Evolutionary conservation across 2,888 invertebrate genomes (phyloP).

Genomic region (Sinhomidia bicolor): DNA sequence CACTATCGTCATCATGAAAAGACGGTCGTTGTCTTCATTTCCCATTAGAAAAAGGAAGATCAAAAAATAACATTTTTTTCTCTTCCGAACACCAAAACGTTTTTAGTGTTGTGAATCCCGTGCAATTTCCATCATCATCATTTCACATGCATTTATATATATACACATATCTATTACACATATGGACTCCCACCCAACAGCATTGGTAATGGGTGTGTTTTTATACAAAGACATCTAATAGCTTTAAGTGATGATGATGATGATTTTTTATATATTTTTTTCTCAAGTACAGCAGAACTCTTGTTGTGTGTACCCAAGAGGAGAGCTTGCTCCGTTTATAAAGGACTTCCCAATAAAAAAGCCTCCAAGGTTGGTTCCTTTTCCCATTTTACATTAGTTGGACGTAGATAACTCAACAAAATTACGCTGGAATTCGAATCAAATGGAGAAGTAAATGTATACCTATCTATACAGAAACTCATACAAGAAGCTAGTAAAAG

Average conservation of each 20-base stretch:
- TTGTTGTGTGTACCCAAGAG: not conserved
- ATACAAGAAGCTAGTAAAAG: not conserved
- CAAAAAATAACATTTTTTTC: slow-evolving; percentile 53
- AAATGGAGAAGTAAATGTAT: not conserved
- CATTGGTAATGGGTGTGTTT: not conserved
- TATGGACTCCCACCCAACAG: not conserved
- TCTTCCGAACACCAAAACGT: slow-evolving; percentile 25
- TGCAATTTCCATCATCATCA: not conserved
- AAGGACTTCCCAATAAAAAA: slow-evolving; percentile 12
- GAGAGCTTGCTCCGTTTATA: not conserved
- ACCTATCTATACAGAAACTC: not conserved
- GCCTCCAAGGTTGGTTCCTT: slow-evolving; percentile 16
- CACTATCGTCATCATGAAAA: not conserved
- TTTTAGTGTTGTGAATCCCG: not conserved
- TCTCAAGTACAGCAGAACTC: not conserved
- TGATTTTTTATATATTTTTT: slow-evolving; percentile 15
- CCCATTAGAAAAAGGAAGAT: slow-evolving; percentile 47
- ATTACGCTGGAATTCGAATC: not conserved
- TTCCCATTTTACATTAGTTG: not conserved
- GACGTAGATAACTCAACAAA: slow-evolving; percentile 36
- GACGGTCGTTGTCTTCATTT: not conserved
- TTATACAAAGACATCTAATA: slow-evolving; percentile 13
- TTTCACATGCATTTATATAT: too few relatives aligned
- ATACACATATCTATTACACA: not conserved
- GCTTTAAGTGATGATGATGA: slow-evolving; percentile 2